Evolutionary conservation across 2,888 invertebrate species (phyloP), one percentile per base, ranked within the genome.

Genomic region (Agrochola lota): DNA sequence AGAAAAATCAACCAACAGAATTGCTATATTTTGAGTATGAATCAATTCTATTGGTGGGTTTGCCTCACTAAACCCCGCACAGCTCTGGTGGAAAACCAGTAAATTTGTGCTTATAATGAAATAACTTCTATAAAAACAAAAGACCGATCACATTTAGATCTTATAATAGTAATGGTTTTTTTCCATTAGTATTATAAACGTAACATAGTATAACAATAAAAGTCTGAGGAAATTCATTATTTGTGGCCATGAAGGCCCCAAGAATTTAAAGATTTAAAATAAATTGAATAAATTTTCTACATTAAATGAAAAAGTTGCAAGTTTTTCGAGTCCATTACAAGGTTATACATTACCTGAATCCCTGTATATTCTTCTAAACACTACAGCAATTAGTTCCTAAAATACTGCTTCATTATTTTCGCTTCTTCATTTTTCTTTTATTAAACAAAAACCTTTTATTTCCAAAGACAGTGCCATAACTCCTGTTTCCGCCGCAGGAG

Each of bases 401-500:
- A 35, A 40, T 30, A 23, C 52, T 43, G 17, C 11, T 40, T 17
- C 17, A 23, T 43, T 43, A 43, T 17, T 73, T 71, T 52, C n/a
- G 9, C 7, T 49, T 72, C 35, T 26, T 0, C 0, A 72, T 40
- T 17, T 72, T 15, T 17, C 1, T n/a, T 6, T 20, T 72, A 20
- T 30, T 69, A 7, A 69, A 59, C 2, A 11, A 23, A 17, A 40
- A 20, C 1, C n/a, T 1, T 72, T 52, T 72, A 57, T 74, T 57
- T 74, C 15, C 30, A 74, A n/a, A 69, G 69, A 35, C 69, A 69
- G 69, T 40, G 30, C n/a, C 12, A 49, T 40, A 67, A 76, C 67
- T 49, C 15, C 23, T 63, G 15, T 63, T 26, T 59, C 57, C 20
- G 20, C 23, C 6, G 0, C 78, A 93, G 93, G 91, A 75, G 96